A percentile compares a stretch with the other conserved stretches of the same genome.
Conservation (phyloP, 2,888 invertebrate species). For the Drosophila macrospina region DNA sequence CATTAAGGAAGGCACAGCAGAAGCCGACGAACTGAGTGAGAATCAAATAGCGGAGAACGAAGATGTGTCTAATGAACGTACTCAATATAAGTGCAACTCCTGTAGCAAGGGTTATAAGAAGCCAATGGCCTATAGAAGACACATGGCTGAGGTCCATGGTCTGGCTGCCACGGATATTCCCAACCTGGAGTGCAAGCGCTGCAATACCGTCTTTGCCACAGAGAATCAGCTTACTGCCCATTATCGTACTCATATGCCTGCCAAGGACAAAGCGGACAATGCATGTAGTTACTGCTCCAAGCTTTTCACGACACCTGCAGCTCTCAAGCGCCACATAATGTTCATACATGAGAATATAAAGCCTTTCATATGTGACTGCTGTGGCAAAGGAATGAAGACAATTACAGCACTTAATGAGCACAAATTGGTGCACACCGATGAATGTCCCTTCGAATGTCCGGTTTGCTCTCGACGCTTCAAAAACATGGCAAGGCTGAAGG, state of each 20-base stretch:
- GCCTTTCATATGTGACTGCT: constrained; percentile 86
- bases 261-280: constrained; percentile 59
- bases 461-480: constrained; percentile 84
- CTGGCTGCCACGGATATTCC: constrained; percentile 42
- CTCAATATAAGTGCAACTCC: constrained; percentile 42
- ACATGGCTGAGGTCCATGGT: constrained; percentile 65
- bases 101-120: constrained; percentile 58
- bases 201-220: constrained; percentile 53
- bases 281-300: constrained; percentile 74
- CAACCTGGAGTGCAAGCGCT: constrained; percentile 55
- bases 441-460: constrained; percentile 85
- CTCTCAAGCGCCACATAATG: constrained; percentile 75
- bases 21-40: constrained; percentile 4
- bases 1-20: constrained; percentile 2
- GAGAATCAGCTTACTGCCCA: constrained; percentile 56
- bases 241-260: constrained; percentile 65
- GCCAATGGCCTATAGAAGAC: constrained; percentile 56
- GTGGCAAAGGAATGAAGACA: constrained; percentile 86
- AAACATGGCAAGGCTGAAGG: constrained; percentile 83
- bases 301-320: constrained; percentile 68
- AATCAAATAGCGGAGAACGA: neutral
- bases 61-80: neutral
- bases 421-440: constrained; percentile 86
- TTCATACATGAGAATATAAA: constrained; percentile 83
- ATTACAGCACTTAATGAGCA: constrained; percentile 86